phyloP scores from a whole-genome alignment of 2,113 vertebrate genomes.

The Arvicanthis niloticus region DNA sequence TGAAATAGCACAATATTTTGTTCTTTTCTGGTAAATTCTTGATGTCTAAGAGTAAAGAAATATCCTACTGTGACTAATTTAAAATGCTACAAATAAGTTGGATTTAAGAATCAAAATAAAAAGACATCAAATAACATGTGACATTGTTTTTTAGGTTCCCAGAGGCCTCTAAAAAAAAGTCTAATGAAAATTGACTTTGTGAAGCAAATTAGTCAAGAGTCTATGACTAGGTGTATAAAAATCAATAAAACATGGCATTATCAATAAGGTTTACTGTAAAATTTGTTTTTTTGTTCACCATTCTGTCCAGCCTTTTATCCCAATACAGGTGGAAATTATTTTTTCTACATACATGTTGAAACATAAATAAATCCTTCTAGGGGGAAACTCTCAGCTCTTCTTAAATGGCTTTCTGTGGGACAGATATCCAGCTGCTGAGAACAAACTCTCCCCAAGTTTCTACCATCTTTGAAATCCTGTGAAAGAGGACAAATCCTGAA shows the following conservation, averaged over 20 bases:
- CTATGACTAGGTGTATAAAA: not conserved
- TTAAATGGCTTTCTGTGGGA: not conserved
- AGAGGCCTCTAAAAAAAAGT: not conserved
- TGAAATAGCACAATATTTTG: not conserved
- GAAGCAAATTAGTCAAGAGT: conserved; percentile 4
- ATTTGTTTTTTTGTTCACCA: not conserved
- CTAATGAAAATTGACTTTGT: not conserved
- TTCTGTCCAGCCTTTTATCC: not conserved
- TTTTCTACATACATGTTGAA: not conserved
- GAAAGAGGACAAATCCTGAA: not conserved
- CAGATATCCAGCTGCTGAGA: not conserved
- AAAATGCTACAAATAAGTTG: conserved; percentile 5
- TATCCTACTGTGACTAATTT: not conserved
- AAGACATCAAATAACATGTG: not conserved
- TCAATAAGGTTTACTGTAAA: not conserved
- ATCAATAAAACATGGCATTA: not conserved
- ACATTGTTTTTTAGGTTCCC: not conserved
- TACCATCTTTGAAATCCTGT: not conserved
- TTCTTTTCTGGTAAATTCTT: not conserved
- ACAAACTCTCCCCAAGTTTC: not conserved
- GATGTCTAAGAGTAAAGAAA: not conserved
- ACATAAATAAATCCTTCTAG: not conserved
- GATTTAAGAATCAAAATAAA: not conserved
- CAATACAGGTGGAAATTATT: not conserved
- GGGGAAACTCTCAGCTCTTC: not conserved